Percentiles rank a stretch among this genome's conserved stretches.
Evolutionary conservation across 1,140 invertebrate genomes (phyloP).

Genomic region (Agrypnia vestita): DNA sequence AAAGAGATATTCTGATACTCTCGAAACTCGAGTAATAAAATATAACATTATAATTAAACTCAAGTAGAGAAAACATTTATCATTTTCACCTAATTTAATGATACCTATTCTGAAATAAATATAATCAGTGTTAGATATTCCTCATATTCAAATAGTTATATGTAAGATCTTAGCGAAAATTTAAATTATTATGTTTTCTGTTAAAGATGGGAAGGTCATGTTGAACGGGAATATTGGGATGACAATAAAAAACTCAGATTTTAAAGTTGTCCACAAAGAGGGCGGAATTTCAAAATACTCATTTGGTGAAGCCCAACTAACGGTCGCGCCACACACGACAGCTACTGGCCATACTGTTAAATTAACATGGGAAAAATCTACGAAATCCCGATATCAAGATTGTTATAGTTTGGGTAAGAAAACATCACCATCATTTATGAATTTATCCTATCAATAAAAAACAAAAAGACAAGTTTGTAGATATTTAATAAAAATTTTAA

Average conservation of each 20-base stretch:
- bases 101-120: no score
- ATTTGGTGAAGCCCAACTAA: constrained; percentile 1
- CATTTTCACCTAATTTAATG: no score
- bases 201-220: constrained; percentile 23
- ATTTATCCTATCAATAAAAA: no score
- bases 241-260: not conserved
- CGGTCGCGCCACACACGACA: not conserved
- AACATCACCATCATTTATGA: not conserved
- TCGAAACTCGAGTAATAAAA: no score
- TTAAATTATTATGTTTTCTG: no score
- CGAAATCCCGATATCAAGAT: constrained; percentile 4
- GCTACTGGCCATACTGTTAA: not conserved
- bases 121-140: no score
- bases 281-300: constrained; percentile 10
- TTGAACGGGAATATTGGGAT: not conserved
- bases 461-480: no score
- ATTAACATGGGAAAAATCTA: constrained; percentile 7
- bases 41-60: no score
- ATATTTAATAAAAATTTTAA: no score
- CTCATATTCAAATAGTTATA: no score
- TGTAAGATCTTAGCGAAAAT: not conserved
- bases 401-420: constrained; percentile 14
- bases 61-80: no score
- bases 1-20: no score
- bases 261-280: not conserved